Conservation (phyloP, 2,113 vertebrate genomes). For the Aleadryas rufinucha region DNA sequence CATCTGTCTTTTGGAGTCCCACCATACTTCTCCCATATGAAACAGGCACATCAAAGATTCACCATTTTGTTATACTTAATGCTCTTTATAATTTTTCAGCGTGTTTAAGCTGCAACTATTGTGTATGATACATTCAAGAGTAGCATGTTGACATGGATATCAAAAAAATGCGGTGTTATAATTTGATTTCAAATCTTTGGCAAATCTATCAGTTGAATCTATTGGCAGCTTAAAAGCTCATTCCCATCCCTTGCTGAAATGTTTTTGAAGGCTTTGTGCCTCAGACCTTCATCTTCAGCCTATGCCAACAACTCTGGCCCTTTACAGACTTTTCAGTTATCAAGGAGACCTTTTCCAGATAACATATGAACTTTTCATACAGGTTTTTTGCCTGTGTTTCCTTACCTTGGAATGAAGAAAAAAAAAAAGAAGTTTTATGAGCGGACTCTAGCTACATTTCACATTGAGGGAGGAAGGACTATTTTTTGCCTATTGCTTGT, state of each 20-base stretch:
- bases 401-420: neutral
- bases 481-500: neutral
- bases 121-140: neutral
- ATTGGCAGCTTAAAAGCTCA: neutral
- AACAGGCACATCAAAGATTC: neutral
- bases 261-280: neutral
- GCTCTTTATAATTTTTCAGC: neutral
- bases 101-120: neutral
- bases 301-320: neutral
- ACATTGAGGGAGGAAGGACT: neutral
- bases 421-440: neutral
- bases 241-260: neutral
- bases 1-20: neutral
- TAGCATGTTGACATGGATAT: neutral
- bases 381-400: neutral
- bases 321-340: neutral
- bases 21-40: neutral
- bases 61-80: neutral
- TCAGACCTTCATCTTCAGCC: neutral
- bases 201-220: neutral
- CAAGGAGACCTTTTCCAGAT: neutral
- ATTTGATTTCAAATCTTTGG: neutral
- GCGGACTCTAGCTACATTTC: neutral
- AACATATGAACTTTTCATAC: neutral
- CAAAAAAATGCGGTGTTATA: fast-evolving